Base-by-base conservation (phyloP, 2,113 vertebrate species). In the Takifugu flavidus region DNA sequence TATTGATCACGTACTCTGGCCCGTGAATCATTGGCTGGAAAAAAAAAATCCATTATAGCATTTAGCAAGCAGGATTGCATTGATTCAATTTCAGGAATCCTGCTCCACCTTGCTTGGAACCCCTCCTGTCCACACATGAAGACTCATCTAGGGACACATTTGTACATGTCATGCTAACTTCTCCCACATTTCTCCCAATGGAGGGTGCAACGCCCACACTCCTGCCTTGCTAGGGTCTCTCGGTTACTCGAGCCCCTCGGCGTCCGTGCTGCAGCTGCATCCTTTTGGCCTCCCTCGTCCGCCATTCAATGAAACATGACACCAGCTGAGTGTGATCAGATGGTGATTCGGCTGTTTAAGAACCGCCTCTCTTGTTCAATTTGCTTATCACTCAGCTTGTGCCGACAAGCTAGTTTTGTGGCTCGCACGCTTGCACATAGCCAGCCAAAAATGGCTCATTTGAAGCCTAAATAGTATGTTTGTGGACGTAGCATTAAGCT, bases 21-120 rank as follows among this genome's bases (percentile, higher is more conserved):
- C 74, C 65, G 79, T 56, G 75, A 82, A 78, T 83, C 63, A 84
- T 75, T 39, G 34, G 34, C 34, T 39, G 1, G 31, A 74, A 62
- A 59, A 68, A 72, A 77, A 88, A 88, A 73, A 88, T 64, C 88
- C 90, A 91, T 93, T 91, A 90, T 61, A 74, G 62, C 81, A 88
- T 89, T 92, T 86, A 89, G 89, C 82, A 82, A 84, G 83, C 78
- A 72, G 75, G 82, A 83, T 87, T 85, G 77, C 85, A 78, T 87
- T 73, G 81, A 90, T 89, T 87, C 60, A 53, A 84, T 82, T 83
- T 86, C 75, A 84, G 79, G 79, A 81, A 79, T 50, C 73, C 68
- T 70, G 84, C 67, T 83, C 75, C 69, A 77, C 77, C 77, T 71
- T 65, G 62, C 65, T 78, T 74, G 69, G 65, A 82, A 68, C 59